Evolutionary conservation across 2,888 invertebrate genomes (phyloP), one percentile per base, ranked within the genome.

Genomic region (Nebria salina): DNA sequence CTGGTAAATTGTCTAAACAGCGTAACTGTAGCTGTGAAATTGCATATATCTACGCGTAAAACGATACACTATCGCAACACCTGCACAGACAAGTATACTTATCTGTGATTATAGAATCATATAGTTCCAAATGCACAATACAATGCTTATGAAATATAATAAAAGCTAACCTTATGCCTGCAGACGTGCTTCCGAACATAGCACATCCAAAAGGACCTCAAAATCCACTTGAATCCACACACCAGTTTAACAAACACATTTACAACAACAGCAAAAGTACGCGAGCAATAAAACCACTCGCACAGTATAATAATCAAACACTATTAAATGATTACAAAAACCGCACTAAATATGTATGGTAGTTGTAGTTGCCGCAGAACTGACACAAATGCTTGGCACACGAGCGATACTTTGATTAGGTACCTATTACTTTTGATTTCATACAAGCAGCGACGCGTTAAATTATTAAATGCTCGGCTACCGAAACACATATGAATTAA

Each of bases 161-260:
- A 34, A 26, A 76, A n/a, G 34, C 72, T 26, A 70, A 77, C 77
- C 77, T 77, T 77, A 26, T 64, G 77, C n/a, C 72, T 43, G 8
- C 25, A 34, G 3, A 72, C 64, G 6, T 65, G 54, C 15, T 64
- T 43, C 13, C 65, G 54, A 2, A 72, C 77, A 77, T 77, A 72
- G 72, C 77, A 77, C 77, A 77, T 77, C 77, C 77, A 72, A 20
- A 25, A 54, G 54, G 7, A 13, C 54, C 11, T 54, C 13, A 54
- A 54, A 54, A 54, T 13, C 13, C 8, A 54, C 8, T 54, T 54
- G 54, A 54, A 54, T 54, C 66, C 20, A 25, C n/a, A 65, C 65
- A 65, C 25, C 65, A 75, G 68, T 76, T 20, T 7, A 9, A 34
- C n/a, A 42, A 73, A 41, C 42, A 42, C 73, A 73, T 11, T 54